phyloP scores from a whole-genome alignment of 2,797 vertebrate species.

The Apogon talboti region DNA sequence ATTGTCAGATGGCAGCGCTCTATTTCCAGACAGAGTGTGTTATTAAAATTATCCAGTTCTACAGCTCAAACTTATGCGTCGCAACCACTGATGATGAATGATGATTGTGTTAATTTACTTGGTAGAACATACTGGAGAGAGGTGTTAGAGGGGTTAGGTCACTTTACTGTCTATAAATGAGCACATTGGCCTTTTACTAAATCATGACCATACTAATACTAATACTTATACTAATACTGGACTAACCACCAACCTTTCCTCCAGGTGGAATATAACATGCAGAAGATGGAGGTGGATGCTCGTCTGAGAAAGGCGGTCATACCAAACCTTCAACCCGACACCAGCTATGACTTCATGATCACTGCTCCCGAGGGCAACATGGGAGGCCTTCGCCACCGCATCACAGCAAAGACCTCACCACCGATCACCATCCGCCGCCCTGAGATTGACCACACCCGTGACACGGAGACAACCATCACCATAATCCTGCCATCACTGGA shows the following conservation, averaged over 20 bases:
- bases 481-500: conserved; percentile 92
- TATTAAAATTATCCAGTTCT: too few relatives aligned
- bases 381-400: conserved; percentile 94
- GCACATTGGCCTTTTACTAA: too few relatives aligned
- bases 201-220: too few relatives aligned
- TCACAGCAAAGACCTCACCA: conserved; percentile 93
- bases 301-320: conserved; percentile 94
- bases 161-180: too few relatives aligned
- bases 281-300: conserved; percentile 93
- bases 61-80: too few relatives aligned
- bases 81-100: too few relatives aligned
- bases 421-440: conserved; percentile 90
- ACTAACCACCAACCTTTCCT: neutral
- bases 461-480: conserved; percentile 90
- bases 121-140: too few relatives aligned
- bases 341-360: conserved; percentile 94
- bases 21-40: too few relatives aligned
- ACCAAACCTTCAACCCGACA: conserved; percentile 91
- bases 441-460: conserved; percentile 89
- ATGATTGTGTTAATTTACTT: too few relatives aligned
- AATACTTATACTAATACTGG: neutral
- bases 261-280: conserved; percentile 94
- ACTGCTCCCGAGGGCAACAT: conserved; percentile 93
- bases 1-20: too few relatives aligned
- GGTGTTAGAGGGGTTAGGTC: too few relatives aligned